Conservation (phyloP, 2,797 vertebrate species). For the Manis pentadactyla region DNA sequence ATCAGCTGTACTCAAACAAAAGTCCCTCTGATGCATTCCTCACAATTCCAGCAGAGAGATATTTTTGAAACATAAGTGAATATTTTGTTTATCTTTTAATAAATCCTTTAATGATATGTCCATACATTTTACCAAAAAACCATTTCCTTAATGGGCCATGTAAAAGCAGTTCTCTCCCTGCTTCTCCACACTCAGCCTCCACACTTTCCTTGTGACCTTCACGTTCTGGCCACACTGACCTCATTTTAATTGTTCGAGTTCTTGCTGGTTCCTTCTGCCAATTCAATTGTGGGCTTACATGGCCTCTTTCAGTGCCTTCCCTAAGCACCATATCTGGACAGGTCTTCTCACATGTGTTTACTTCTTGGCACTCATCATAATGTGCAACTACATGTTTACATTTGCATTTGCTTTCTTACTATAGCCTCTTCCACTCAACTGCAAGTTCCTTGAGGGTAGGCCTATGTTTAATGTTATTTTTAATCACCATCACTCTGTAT, state of each 20-base stretch:
- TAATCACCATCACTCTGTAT: not conserved
- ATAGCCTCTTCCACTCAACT: not conserved
- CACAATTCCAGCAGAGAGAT: not conserved
- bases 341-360: not conserved
- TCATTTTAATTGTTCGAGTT: not conserved
- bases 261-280: not conserved
- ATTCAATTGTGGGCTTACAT: not conserved
- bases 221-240: not conserved
- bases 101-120: not conserved
- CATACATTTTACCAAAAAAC: not conserved
- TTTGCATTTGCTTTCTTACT: not conserved
- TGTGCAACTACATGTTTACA: not conserved
- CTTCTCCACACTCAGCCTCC: not conserved
- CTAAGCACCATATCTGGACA: not conserved
- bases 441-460: not conserved
- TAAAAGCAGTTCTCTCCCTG: not conserved
- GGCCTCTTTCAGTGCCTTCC: not conserved
- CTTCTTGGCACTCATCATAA: not conserved
- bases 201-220: not conserved
- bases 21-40: not conserved
- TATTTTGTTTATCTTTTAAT: not conserved
- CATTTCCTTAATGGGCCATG: not conserved
- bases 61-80: constrained; percentile 30
- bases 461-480: not conserved
- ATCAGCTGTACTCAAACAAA: not conserved